Conservation (phyloP, 1,140 invertebrate genomes). For the Zaprionus inermis region DNA sequence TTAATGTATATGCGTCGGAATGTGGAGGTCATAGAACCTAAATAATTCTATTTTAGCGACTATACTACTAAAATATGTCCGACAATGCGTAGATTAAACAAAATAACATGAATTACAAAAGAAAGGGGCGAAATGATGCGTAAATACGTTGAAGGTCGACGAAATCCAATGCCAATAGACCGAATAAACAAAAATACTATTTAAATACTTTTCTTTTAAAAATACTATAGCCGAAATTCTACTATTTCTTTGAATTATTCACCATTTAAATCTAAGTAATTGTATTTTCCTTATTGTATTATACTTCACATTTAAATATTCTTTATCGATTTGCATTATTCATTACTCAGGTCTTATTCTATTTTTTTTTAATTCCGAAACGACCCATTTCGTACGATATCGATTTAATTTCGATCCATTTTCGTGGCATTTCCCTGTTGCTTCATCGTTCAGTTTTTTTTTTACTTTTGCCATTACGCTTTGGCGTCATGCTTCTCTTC, state of each 20-base stretch:
- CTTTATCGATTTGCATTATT: background rate
- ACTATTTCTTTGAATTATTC: background rate
- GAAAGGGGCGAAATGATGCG: background rate
- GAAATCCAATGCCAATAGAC: background rate
- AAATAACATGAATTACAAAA: background rate
- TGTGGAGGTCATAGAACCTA: conserved; percentile 42
- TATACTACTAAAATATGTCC: background rate
- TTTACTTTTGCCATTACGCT: background rate
- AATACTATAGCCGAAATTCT: too few relatives aligned
- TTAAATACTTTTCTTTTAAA: background rate
- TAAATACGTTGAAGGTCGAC: background rate
- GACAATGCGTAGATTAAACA: too few relatives aligned
- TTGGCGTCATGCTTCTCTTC: conserved; percentile 11
- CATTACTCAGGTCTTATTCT: background rate
- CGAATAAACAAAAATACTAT: background rate
- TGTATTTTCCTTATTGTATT: background rate
- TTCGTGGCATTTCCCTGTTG: conserved; percentile 18
- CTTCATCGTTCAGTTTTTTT: background rate
- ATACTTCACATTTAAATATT: background rate
- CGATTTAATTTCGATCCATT: conserved; percentile 9
- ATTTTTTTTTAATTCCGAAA: conserved; percentile 8
- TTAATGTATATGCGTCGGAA: conserved; percentile 7
- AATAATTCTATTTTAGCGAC: conserved; percentile 32
- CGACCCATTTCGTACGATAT: conserved; percentile 21
- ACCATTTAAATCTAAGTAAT: too few relatives aligned